A percentile compares a stretch with the other conserved stretches of the same genome.
phyloP scores from a whole-genome alignment of 1,140 invertebrate species.

The Drosophila ercepeae region DNA sequence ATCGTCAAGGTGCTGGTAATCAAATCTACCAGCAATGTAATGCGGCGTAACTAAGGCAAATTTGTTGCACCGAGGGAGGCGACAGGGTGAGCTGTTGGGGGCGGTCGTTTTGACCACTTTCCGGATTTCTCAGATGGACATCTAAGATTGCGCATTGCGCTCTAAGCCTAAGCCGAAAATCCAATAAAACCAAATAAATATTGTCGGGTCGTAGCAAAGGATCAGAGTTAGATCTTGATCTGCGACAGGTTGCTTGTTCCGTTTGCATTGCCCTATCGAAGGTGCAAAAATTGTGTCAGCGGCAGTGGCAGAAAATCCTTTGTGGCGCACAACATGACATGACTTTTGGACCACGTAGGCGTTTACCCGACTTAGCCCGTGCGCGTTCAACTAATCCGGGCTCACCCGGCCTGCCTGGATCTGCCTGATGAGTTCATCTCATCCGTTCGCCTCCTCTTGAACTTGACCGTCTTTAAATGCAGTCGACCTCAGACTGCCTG shows the following conservation, averaged over 20 bases:
- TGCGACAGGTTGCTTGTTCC: slow-evolving; percentile 29
- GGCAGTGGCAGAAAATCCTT: slow-evolving; percentile 48
- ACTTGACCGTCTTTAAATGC: slow-evolving; percentile 65
- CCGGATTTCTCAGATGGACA: slow-evolving; percentile 28
- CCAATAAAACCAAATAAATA: slow-evolving; percentile 81
- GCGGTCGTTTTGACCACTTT: slow-evolving; percentile 2
- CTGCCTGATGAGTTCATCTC: slow-evolving; percentile 70
- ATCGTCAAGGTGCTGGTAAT: slow-evolving; percentile 28
- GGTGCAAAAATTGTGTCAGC: slow-evolving; percentile 72
- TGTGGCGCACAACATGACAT: slow-evolving; percentile 76
- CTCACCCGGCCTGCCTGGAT: slow-evolving; percentile 23
- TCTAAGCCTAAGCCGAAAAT: slow-evolving; percentile 67
- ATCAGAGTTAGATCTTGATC: slow-evolving; percentile 38
- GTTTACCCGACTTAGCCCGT: slow-evolving; percentile 78
- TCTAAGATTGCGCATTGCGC: slow-evolving; percentile 63
- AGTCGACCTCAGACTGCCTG: slow-evolving; percentile 9
- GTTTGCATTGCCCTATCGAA: slow-evolving; percentile 10
- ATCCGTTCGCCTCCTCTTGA: slow-evolving; percentile 41
- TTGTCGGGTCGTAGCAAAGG: slow-evolving; percentile 61
- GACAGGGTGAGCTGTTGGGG: slow-evolving; percentile 12
- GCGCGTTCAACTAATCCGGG: slow-evolving; percentile 67
- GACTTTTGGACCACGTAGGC: slow-evolving; percentile 73
- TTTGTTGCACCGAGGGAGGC: slow-evolving; percentile 57
- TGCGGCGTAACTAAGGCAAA: slow-evolving; percentile 62
- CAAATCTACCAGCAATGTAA: slow-evolving; percentile 27